Evolutionary conservation across 64 coral and sea anemone species (phyloP).

Genomic region (Montipora efflorescens): DNA sequence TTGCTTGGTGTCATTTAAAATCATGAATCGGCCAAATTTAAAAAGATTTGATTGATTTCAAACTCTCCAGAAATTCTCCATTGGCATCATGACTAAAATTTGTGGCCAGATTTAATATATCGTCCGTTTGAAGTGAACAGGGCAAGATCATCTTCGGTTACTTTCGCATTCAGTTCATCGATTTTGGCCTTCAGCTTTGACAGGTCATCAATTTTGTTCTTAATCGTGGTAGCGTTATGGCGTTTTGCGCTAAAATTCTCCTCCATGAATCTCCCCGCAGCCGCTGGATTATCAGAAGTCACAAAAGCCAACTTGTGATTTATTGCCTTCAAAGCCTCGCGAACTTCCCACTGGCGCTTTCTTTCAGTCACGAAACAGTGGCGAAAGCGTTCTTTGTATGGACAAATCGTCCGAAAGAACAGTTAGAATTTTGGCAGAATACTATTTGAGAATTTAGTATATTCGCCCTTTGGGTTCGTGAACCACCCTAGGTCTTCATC

Average conservation of each 20-base stretch:
- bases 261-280: conserved; percentile 28
- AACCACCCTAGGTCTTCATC: conserved; percentile 61
- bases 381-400: conserved; percentile 5
- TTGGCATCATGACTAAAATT: conserved; percentile 8
- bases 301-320: too few relatives aligned
- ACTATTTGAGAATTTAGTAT: conserved; percentile 44
- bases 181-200: conserved; percentile 57
- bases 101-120: background rate
- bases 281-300: too few relatives aligned
- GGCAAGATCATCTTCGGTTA: conserved; percentile 56
- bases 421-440: conserved; percentile 24
- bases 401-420: conserved; percentile 15
- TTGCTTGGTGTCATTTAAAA: too few relatives aligned
- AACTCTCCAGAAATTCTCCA: conserved; percentile 12
- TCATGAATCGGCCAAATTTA: too few relatives aligned
- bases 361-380: background rate
- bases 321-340: too few relatives aligned
- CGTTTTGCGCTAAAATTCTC: conserved; percentile 54
- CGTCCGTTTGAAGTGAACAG: conserved; percentile 3
- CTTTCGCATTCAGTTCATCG: conserved; percentile 58
- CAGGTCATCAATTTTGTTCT: conserved; percentile 48
- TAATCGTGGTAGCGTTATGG: conserved; percentile 46
- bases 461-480: conserved; percentile 52
- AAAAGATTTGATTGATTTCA: background rate
- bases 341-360: too few relatives aligned